Base-by-base conservation (phyloP, 1,140 invertebrate species). In the Nymphalis io region DNA sequence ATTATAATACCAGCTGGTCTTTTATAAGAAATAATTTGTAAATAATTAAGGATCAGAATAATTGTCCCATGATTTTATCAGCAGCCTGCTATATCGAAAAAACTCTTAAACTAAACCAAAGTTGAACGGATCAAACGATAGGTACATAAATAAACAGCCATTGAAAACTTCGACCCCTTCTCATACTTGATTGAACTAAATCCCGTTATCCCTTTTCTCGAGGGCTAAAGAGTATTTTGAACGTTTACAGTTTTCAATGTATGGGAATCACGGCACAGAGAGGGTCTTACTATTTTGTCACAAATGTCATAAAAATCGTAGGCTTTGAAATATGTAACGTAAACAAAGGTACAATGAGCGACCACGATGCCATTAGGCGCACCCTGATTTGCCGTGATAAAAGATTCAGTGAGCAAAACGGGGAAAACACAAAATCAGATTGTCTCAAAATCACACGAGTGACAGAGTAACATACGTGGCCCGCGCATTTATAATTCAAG, bases 371-470 rank as follows among this genome's bases (percentile, higher is more conserved):
- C 81, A 86, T 89, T 83, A 86, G 79, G 81, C 73, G 69, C 70
- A 74, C 77, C 76, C 81, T 73, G 73, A 81, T 81, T 74, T 79
- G 68, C 62, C 80, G 76, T 84, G 79, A 88, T 91, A 88, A 91
- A 91, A 87, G 68, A 91, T 91, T 91, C 89, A 91, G 60, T 63
- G 73, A 68, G 82, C 77, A 87, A 89, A 89, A 88, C 84, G 89
- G 83, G 80, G 84, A 84, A 86, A 83, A 89, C 85, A 84, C 85
- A 79, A 89, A 88, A 91, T 91, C 87, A 89, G 87, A 89, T 91
- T 91, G 89, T 91, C 89, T 88, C 85, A 84, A 88, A 89, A 91
- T 89, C 87, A 88, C 87, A 88, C 85, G 84, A 86, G 75, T 81
- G 85, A 83, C 83, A 75, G 77, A 60, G 75, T 82, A 78, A 79